phyloP scores from a whole-genome alignment of 2,888 invertebrate species.

The Chrysolina americana region DNA sequence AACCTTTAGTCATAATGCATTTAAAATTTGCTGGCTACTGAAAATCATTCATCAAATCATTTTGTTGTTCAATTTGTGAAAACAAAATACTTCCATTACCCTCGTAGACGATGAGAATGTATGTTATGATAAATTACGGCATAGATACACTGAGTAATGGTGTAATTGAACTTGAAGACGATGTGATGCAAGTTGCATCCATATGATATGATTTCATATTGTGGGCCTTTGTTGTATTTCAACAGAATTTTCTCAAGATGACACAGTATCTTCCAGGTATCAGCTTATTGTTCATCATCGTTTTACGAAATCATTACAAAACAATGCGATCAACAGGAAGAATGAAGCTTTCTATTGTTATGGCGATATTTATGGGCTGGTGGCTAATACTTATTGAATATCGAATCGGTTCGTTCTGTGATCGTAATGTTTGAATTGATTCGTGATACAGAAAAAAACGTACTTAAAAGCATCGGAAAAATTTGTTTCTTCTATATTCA shows the following conservation, averaged over 20 bases:
- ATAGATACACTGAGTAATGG: no score
- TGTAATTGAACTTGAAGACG: not conserved
- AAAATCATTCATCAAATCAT: no score
- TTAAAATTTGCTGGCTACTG: no score
- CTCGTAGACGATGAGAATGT: no score
- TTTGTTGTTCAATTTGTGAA: no score
- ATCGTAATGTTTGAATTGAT: not conserved
- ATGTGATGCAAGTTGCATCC: not conserved
- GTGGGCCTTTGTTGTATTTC: not conserved
- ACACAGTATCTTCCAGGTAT: not conserved
- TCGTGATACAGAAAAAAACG: not conserved
- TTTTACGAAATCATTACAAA: conserved; percentile 21
- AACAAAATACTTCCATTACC: no score
- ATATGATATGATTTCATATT: not conserved
- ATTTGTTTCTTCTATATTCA: no score
- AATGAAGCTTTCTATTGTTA: conserved; percentile 31
- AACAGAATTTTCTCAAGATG: not conserved
- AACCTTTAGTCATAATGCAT: no score
- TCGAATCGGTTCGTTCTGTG: not conserved
- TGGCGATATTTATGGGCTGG: conserved; percentile 8
- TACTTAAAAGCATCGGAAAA: no score
- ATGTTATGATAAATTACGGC: no score
- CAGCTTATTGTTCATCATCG: conserved; percentile 7
- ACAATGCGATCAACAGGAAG: conserved; percentile 25
- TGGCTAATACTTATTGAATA: conserved; percentile 5